Conservation (phyloP, 2,797 vertebrate species). For the Rhinogobio ventralis region DNA sequence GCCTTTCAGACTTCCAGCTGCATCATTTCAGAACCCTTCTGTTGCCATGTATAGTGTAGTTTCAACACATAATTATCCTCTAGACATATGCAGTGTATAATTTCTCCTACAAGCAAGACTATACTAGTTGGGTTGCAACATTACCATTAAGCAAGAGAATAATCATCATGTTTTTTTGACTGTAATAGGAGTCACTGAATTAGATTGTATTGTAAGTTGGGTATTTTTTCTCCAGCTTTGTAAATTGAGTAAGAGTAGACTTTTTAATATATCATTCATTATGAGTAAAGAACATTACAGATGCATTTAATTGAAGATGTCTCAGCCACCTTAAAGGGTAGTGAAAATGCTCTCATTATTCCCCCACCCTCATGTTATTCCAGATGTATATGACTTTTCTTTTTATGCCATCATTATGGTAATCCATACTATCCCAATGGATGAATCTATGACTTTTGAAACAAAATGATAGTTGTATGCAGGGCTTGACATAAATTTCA, state of each 20-base stretch:
- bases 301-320: background rate
- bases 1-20: constrained; percentile 48
- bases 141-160: constrained; percentile 20
- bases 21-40: background rate
- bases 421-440: background rate
- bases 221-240: background rate
- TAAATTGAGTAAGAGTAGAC: background rate
- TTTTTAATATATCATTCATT: background rate
- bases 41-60: constrained; percentile 35
- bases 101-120: constrained; percentile 38
- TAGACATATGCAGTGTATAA: constrained; percentile 26
- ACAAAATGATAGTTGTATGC: background rate
- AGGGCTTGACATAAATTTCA: no score
- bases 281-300: background rate
- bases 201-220: background rate
- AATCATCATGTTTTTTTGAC: background rate
- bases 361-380: background rate
- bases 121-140: constrained; percentile 40
- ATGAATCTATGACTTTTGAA: background rate
- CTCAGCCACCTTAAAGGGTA: background rate
- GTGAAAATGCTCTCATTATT: background rate
- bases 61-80: constrained; percentile 54
- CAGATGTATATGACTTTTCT: background rate
- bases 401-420: background rate
- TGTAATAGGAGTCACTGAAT: constrained; percentile 8